phyloP scores from a whole-genome alignment of 2,113 vertebrate genomes.

The Eidolon helvum region DNA sequence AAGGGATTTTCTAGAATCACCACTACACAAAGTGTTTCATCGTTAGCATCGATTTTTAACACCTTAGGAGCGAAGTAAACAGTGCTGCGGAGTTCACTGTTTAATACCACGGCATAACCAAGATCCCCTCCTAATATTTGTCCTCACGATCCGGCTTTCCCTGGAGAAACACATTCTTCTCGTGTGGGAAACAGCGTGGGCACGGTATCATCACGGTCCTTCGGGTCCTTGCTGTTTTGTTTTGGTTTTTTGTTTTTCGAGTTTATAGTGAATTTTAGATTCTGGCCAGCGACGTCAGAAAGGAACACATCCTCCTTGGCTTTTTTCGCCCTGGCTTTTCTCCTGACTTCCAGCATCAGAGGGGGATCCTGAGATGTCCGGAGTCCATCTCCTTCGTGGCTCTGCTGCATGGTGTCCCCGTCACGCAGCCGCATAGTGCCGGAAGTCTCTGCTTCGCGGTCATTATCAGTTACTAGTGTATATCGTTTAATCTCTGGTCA shows the following conservation, averaged over 20 bases:
- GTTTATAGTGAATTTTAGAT: neutral
- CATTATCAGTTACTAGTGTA: accelerated
- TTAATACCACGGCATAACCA: constrained; percentile 59
- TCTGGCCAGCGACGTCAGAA: neutral
- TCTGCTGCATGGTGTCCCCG: too few species aligned
- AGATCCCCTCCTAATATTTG: constrained; percentile 65
- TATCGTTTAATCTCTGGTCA: neutral
- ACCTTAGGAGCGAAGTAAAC: constrained; percentile 52
- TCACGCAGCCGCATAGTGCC: accelerated
- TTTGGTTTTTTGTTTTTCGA: neutral
- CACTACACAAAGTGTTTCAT: constrained; percentile 70
- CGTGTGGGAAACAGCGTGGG: accelerated
- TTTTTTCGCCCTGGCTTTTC: neutral
- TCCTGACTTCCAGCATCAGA: neutral
- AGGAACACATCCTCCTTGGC: neutral
- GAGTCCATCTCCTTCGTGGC: accelerated
- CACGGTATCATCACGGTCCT: accelerated
- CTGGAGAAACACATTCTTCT: constrained; percentile 13
- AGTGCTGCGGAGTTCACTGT: neutral
- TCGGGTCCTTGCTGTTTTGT: neutral
- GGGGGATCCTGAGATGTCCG: neutral
- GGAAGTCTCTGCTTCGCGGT: neutral
- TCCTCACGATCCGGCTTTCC: constrained; percentile 51
- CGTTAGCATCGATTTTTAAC: constrained; percentile 78
- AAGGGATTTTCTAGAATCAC: constrained; percentile 81